Percentiles rank a stretch among this genome's conserved stretches.
Evolutionary conservation across 2,888 invertebrate species (phyloP).

Genomic region (Ischnura elegans): DNA sequence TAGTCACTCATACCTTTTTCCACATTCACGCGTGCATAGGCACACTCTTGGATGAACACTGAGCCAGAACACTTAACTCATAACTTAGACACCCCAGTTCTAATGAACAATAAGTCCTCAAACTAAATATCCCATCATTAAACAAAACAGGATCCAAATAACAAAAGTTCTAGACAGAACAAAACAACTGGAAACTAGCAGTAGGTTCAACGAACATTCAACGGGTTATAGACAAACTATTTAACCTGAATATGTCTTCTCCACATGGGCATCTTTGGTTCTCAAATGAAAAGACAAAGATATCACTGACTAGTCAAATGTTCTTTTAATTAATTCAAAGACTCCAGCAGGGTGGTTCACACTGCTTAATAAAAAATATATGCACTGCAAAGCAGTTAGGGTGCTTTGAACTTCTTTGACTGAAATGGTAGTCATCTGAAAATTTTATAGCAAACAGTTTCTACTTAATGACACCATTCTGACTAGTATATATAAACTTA

Average conservation of each 20-base stretch:
- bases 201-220: conserved; percentile 17
- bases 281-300: conserved; percentile 21
- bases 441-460: conserved; percentile 25
- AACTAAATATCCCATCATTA: conserved; percentile 15
- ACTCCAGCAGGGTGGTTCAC: conserved; percentile 26
- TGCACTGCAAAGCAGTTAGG: conserved; percentile 41
- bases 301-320: conserved; percentile 57
- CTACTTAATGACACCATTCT: conserved; percentile 42
- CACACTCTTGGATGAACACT: conserved; percentile 59
- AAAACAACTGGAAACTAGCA: conserved; percentile 57
- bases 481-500: conserved; percentile 49
- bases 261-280: conserved; percentile 60
- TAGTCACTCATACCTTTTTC: conserved; percentile 28
- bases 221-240: conserved; percentile 3
- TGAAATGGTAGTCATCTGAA: conserved; percentile 43
- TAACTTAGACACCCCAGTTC: not conserved
- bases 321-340: conserved; percentile 44
- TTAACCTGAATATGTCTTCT: conserved; percentile 36
- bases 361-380: conserved; percentile 48
- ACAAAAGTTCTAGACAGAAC: conserved; percentile 33
- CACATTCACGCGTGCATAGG: conserved; percentile 53
- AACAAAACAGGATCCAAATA: conserved; percentile 28
- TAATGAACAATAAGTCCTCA: not conserved
- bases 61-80: conserved; percentile 50
- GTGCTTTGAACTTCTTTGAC: conserved; percentile 50